Evolutionary conservation across 2,888 invertebrate genomes (phyloP), one percentile per base, ranked within the genome.

Genomic region (Iselma pallidipennis): DNA sequence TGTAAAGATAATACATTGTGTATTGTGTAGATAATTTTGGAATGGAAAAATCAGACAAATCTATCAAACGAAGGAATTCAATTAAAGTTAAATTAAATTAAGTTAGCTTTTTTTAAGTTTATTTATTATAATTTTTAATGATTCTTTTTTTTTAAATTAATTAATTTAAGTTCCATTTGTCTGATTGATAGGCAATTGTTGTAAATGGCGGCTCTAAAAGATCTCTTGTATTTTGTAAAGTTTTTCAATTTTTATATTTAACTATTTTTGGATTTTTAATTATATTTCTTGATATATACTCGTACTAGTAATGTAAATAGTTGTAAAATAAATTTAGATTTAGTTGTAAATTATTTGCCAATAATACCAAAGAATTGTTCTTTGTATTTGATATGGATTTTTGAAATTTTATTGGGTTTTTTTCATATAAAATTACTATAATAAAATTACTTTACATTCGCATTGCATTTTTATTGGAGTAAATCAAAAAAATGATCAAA

Each of bases 1-100:
- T 86, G 85, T 76, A 86, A 74, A 83, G 90, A 83, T 78, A 88
- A 86, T 23, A 88, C 88, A 0, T 76, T 88, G 62, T 88, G 88
- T 78, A 88, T 88, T 69, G 88, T 88, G 53, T 88, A 77, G 76
- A 64, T 7, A 45, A 21, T 29, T 10, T n/a, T n/a, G n/a, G n/a
- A n/a, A n/a, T n/a, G n/a, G n/a, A n/a, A 42, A 51, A 12, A 12
- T 26, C 19, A 25, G 28, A 28, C 19, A 51, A n/a, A 9, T 59
- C 37, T 49, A 52, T 51, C 60, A 59, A 55, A 55, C 59, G 55
- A 55, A 50, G 28, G 21, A 55, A 14, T 51, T 37, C n/a, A n/a
- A n/a, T 57, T 51, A 16, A 6, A 28, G n/a, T 50, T 57, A 57
- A 51, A 48, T 55, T 56, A 31, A 49, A 21, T 14, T 49, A 14